These are phyloP conservation scores for Acropora tenuis DNA, from an alignment of 64 coral and sea anemone species.

Conservation along the genomic window DNA sequence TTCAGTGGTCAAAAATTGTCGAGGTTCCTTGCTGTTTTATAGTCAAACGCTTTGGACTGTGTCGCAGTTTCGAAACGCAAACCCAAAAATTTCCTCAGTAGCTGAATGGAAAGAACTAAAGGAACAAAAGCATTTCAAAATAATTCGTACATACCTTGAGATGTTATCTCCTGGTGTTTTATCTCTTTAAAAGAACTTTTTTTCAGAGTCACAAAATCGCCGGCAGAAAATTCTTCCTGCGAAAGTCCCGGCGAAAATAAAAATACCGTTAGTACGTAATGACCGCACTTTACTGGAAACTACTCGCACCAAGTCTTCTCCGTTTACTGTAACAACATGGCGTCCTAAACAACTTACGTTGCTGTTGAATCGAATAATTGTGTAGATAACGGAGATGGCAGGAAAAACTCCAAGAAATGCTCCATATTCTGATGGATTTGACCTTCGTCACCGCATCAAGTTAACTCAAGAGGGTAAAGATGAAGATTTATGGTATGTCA, in stretches of 20 bases:
- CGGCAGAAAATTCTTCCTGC: neutral
- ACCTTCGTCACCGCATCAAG: slow-evolving; percentile 36
- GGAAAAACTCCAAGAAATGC: neutral
- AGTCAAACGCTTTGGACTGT: no score
- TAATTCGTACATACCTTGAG: neutral
- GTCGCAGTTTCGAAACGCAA: no score
- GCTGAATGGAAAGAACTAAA: no score
- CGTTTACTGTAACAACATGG: neutral
- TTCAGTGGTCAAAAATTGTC: no score
- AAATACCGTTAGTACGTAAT: neutral
- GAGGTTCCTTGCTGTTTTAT: no score
- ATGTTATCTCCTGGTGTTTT: no score
- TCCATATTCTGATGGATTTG: slow-evolving; percentile 24
- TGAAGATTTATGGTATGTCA: slow-evolving; percentile 33
- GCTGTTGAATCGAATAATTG: no score
- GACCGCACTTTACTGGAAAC: neutral
- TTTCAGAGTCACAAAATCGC: no score
- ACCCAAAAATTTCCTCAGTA: no score
- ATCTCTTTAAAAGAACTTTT: no score
- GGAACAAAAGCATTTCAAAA: neutral
- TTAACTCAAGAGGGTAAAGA: slow-evolving; percentile 30
- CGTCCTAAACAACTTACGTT: neutral
- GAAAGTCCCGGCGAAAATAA: neutral
- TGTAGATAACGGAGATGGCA: neutral
- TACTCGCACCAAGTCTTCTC: neutral